Base-by-base conservation (phyloP, 2,113 vertebrate species). In the Callaeas wilsoni region DNA sequence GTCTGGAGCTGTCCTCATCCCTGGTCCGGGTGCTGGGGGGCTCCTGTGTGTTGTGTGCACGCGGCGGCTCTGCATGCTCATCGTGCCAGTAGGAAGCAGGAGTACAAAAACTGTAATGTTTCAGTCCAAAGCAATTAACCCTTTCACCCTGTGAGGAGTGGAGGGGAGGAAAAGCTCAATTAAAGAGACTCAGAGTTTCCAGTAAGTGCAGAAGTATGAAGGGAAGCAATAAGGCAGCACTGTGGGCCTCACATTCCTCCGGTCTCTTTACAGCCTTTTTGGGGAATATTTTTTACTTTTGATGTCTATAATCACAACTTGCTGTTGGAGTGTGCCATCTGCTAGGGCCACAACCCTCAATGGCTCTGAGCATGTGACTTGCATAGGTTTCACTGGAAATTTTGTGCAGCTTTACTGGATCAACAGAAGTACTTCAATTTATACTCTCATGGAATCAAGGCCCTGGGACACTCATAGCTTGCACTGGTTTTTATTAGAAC, bases 141-240 rank as follows among this genome's bases (percentile, higher is more conserved):
- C 37, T 47, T 76, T 90, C 79, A 37, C 88, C 56, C 68, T 68
- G 37, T 1, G 8, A 89, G 71, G 79, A 77, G 60, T 52, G 44
- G 35, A 90, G 29, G 12, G 29, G 87, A 96, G 76, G 90, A 96
- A 96, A 93, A 93, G 79, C 92, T 87, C 93, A 90, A 76, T 96
- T 94, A 95, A 56, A 84, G 64, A 81, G 80, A 68, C 41, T 75
- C 0, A 1, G 77, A 84, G 32, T 95, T 96, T 89, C 92, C 85
- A 94, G 68, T 84, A 89, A 96, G 80, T 57, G 65, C 69, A 71
- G 22, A 84, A 92, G 13, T 63, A 84, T 83, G 93, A 97, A 77
- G 76, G 76, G 85, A 92, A 95, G 88, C 69, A 88, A 49, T 94
- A 93, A 92, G 53, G 64, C 79, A 90, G 85, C 52, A 50, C 56